Base-by-base conservation (phyloP, 2,888 invertebrate species). In the Scelioninae gen. 2 region DNA sequence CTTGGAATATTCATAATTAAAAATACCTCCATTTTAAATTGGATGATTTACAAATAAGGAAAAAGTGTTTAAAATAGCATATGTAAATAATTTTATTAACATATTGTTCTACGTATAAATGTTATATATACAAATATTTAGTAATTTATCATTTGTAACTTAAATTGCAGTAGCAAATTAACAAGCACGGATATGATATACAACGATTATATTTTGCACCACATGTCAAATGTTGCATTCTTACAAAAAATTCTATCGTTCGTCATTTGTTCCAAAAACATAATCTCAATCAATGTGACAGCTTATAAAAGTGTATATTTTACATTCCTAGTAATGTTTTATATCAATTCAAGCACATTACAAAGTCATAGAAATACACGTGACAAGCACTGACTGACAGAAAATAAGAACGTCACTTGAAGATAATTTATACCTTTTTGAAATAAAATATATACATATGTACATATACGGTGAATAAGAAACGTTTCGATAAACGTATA, bases 51-150 rank as follows among this genome's bases (percentile, higher is more conserved):
- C n/a, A n/a, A n/a, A n/a, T n/a, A n/a, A n/a, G n/a, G n/a, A 25
- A 25, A 25, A 25, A 25, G 6, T 25, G 25, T 6, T 4, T 6
- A 25, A 3, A 25, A 25, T 79, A n/a, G n/a, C n/a, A 78, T 81
- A 76, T 78, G 78, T 80, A 83, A 82, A 79, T 81, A 81, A 76
- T 76, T 76, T 78, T 76, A 80, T 79, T 78, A 76, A 74, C 77
- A 67, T 76, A 75, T 73, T 76, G 37, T 73, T 71, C 76, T 79
- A 76, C 57, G 53, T 80, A 79, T 75, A 80, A 78, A 79, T 61
- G 78, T 78, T 73, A 78, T 81, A 81, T 77, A 71, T 80, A 81
- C 80, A 73, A 81, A 77, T 79, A 80, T 83, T 83, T 83, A 80
- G 81, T 82, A 77, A 76, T 80, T 79, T 77, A 78, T 80, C 76